Conservation (phyloP, 2,888 invertebrate species). For the Drosophila seclusa region DNA sequence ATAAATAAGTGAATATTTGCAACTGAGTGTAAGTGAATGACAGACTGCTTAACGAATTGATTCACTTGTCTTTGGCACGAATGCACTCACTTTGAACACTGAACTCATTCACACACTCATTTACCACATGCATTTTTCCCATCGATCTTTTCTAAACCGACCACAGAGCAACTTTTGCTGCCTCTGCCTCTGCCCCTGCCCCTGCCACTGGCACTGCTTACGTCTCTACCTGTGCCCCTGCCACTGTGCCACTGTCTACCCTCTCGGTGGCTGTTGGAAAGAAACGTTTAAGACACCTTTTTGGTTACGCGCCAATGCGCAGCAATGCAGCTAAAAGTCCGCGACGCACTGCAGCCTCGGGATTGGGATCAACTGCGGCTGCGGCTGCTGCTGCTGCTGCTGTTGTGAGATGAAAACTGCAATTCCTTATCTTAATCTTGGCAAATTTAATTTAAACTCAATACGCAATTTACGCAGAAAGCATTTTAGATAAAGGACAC, state of each 20-base stretch:
- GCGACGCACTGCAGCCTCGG: constrained; percentile 32
- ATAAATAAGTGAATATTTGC: not conserved
- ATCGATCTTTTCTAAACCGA: constrained; percentile 53
- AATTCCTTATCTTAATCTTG: constrained; percentile 80
- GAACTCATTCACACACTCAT: constrained; percentile 46
- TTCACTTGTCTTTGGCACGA: constrained; percentile 30
- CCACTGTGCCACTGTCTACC: not conserved
- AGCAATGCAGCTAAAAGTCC: constrained; percentile 52
- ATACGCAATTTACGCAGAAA: constrained; percentile 82
- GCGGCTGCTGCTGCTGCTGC: constrained; percentile 20
- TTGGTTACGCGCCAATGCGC: constrained; percentile 67
- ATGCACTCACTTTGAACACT: constrained; percentile 15
- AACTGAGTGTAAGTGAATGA: constrained; percentile 3
- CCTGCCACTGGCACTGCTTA: not conserved
- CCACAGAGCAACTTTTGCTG: constrained; percentile 19
- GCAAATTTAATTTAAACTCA: constrained; percentile 82
- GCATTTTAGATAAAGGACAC: constrained; percentile 80
- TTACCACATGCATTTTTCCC: constrained; percentile 46
- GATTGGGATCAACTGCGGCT: constrained; percentile 4
- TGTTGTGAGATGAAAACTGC: constrained; percentile 54
- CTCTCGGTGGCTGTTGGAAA: constrained; percentile 20
- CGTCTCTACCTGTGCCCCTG: constrained; percentile 4
- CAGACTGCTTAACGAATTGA: constrained; percentile 27
- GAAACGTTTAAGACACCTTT: constrained; percentile 79
- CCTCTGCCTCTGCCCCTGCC: constrained; percentile 12